Conservation (phyloP, 1,140 invertebrate species). For the Trachelipus rathkii region DNA sequence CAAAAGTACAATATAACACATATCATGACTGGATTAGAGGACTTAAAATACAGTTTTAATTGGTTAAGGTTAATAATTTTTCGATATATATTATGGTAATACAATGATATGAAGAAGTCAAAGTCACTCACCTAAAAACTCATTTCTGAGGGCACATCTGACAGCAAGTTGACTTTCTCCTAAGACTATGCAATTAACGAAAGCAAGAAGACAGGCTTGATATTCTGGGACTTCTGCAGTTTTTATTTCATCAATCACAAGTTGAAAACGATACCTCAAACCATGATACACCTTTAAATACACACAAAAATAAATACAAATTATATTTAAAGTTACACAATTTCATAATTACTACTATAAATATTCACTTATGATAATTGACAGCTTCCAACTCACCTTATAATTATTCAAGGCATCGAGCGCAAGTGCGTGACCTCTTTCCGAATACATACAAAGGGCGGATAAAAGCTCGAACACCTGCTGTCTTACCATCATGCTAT, state of each 20-base stretch:
- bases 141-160: constrained; percentile 31
- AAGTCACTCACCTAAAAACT: constrained; percentile 35
- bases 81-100: too few species aligned
- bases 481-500: constrained; percentile 78
- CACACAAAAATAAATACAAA: not conserved
- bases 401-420: constrained; percentile 81
- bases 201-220: constrained; percentile 81
- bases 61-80: too few species aligned
- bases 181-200: constrained; percentile 86
- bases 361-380: too few species aligned
- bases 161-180: constrained; percentile 17
- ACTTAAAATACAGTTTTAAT: too few species aligned
- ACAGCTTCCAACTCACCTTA: constrained; percentile 62
- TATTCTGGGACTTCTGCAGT: constrained; percentile 74
- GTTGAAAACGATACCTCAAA: constrained; percentile 76
- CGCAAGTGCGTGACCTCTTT: constrained; percentile 74
- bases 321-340: not conserved
- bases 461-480: constrained; percentile 86
- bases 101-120: not conserved
- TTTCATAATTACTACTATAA: too few species aligned
- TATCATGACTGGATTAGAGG: too few species aligned
- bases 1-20: too few species aligned
- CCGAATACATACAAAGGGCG: constrained; percentile 80
- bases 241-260: constrained; percentile 80
- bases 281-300: constrained; percentile 30